Base-by-base conservation (phyloP, 2,113 vertebrate genomes). In the Oxygymnocypris stewartii region DNA sequence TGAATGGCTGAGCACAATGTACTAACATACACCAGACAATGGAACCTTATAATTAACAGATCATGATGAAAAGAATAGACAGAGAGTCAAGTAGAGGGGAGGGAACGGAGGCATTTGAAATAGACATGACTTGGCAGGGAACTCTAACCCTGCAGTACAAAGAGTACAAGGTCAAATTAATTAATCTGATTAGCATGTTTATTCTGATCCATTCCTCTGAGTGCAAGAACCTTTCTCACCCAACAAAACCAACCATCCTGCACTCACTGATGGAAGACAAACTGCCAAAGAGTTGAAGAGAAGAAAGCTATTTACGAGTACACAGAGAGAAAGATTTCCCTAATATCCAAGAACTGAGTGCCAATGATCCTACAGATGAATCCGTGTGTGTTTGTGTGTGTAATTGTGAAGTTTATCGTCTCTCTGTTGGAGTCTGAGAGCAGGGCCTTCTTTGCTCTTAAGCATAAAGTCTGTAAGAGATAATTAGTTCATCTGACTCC, bases 131-230 rank as follows among this genome's bases (percentile, higher is more conserved):
- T 83, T 88, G 80, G 83, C 79, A 77, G 67, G 81, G 87, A 87
- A 85, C 84, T 84, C 49, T 79, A 85, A 81, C 81, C 88, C 79
- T 84, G 87, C 76, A 71, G 42, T n/a, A 90, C 85, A 88, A 88
- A 85, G 51, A 83, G 51, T 65, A 35, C 85, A 86, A 69, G 85
- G 86, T 78, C 87, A 86, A 74, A 85, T 85, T 84, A 89, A 87
- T 88, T 88, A 76, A 63, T 59, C 84, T 88, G 87, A 91, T 91
- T 90, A 88, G 87, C 84, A 87, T 63, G 84, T 90, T 88, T 84
- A 88, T 88, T 86, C 80, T 86, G 75, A 87, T 44, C 65, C n/a
- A 54, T 84, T 57, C 71, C 42, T 69, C 20, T 4, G 35, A 84
- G 81, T 51, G 14, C 44, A 37, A 71, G 44, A 82, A 14, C 63